A percentile compares a stretch with the other conserved stretches of the same genome.
Conservation (phyloP, 2,113 vertebrate genomes). For the Arizona elegans region DNA sequence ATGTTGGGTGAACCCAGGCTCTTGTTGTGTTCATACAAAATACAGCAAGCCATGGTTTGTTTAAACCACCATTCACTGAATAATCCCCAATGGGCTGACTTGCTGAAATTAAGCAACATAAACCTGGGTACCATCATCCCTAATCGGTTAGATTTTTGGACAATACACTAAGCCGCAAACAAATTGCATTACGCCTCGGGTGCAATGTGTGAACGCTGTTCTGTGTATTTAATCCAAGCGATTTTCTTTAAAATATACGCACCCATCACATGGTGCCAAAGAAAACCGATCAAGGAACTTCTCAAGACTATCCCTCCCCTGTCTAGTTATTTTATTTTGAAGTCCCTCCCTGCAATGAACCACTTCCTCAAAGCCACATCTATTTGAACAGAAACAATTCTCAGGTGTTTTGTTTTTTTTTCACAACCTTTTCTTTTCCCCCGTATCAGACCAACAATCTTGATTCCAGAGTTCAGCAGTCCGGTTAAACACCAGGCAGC, state of each 20-base stretch:
- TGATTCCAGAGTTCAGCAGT: not conserved
- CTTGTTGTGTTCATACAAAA: not conserved
- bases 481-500: not conserved
- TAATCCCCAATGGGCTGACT: not conserved
- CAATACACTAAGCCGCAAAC: not conserved
- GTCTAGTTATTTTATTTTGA: not conserved
- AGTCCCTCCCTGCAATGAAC: not conserved
- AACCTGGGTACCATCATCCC: not conserved
- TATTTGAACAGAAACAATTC: not conserved
- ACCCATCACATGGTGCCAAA: not conserved
- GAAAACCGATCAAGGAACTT: not conserved
- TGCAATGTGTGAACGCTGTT: not conserved
- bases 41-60: not conserved
- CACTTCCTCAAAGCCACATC: not conserved
- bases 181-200: fast-evolving
- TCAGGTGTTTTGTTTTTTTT: no score
- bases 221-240: not conserved
- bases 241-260: not conserved
- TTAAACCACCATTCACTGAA: not conserved
- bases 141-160: not conserved
- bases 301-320: not conserved
- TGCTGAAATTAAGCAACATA: not conserved
- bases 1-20: not conserved
- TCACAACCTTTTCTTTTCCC: not conserved
- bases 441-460: not conserved